phyloP scores from a whole-genome alignment of 2,888 invertebrate species.

The Tipula lateralis region DNA sequence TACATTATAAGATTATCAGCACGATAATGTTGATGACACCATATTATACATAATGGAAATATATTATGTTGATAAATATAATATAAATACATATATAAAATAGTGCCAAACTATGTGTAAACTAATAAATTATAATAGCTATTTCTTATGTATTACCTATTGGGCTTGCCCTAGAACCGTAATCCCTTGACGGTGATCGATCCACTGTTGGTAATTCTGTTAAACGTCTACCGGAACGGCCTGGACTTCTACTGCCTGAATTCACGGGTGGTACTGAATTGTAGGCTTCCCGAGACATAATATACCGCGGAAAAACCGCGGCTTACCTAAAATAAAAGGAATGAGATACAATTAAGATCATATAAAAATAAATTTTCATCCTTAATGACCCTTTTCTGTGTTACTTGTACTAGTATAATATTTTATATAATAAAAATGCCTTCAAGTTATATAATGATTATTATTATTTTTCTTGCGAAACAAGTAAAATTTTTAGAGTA shows the following conservation, averaged over 20 bases:
- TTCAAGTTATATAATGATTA: not conserved
- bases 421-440: not conserved
- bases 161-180: constrained; percentile 59
- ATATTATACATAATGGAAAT: not conserved
- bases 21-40: not conserved
- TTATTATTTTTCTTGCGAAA: not conserved
- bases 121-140: too few relatives aligned
- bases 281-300: constrained; percentile 53
- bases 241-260: constrained; percentile 60
- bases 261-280: constrained; percentile 57
- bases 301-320: constrained; percentile 50
- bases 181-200: constrained; percentile 80
- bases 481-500: not conserved
- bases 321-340: constrained; percentile 36
- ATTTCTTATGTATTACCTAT: constrained; percentile 49
- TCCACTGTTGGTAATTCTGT: constrained; percentile 78
- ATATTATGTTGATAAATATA: not conserved
- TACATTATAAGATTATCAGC: not conserved
- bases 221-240: constrained; percentile 59
- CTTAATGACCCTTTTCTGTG: not conserved
- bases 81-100: not conserved
- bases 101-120: not conserved
- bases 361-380: not conserved
- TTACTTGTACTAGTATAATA: too few relatives aligned
- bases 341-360: constrained; percentile 25